Evolutionary conservation across 2,113 vertebrate species (phyloP), one percentile per base, ranked within the genome.

Genomic region (Actenoides hombroni): DNA sequence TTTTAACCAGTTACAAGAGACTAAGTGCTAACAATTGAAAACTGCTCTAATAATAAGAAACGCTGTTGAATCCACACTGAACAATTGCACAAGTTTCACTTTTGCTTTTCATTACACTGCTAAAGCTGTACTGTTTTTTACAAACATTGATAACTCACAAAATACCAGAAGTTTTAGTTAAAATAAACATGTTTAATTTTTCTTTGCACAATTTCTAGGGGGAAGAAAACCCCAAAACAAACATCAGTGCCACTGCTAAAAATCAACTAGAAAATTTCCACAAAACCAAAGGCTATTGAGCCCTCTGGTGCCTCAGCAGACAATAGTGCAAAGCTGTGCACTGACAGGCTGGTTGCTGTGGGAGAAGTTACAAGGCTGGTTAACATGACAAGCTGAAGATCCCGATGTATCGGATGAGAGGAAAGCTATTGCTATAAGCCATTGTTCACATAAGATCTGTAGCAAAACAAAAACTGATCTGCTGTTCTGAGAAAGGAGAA

Each of bases 401-500:
- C 57, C 90, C 69, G 51, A 53, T 53, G 37, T 46, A 18, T 59
- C 2, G 3, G 54, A 51, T 35, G 46, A 89, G 59, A 71, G 49
- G 86, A 92, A 87, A 91, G 16, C 40, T 28, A 16, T 13, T 53
- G 26, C 51, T 82, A 29, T 39, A 76, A 87, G 29, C 74, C 86
- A 88, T 1, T 84, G 59, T 65, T 84, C 91, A 85, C 28, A 1
- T 51, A 84, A 80, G 25, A 92, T 64, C 69, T 40, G 40, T 0
- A 73, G 69, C 46, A 88, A 84, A 92, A 82, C 16, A 84, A 92
- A 73, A 94, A 92, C 74, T 49, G 59, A 92, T 42, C 67, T 82
- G 57, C 16, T 59, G 28, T 56, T 74, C 77, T 71, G 64, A 86
- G 51, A 89, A 79, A 0, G 18, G 7, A 91, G 57, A 92, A 78